Conservation (phyloP, 2,113 vertebrate species). For the Myotis yumanensis region DNA sequence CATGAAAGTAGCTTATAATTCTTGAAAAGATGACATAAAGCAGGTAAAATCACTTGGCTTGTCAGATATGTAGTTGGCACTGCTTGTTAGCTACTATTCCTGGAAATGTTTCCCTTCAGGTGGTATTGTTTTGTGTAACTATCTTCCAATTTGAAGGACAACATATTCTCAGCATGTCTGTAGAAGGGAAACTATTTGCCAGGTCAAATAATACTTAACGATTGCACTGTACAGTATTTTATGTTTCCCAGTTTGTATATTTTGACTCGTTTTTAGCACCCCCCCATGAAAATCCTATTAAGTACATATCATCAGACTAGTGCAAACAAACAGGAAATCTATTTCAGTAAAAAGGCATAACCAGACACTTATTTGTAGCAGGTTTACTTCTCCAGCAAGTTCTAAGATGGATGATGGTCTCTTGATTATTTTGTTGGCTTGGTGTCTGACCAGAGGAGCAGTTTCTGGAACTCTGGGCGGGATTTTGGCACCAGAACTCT, state of each 20-base stretch:
- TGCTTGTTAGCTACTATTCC: not conserved
- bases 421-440: not conserved
- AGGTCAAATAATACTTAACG: not conserved
- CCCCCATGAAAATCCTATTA: not conserved
- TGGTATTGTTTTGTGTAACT: not conserved
- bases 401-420: not conserved
- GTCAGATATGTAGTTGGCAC: not conserved
- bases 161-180: not conserved
- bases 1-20: not conserved
- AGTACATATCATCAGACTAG: not conserved
- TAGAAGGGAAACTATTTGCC: not conserved
- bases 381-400: not conserved
- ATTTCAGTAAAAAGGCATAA: not conserved
- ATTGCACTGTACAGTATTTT: not conserved
- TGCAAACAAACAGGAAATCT: not conserved
- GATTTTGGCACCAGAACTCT: not conserved
- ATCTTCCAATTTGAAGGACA: not conserved
- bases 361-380: not conserved
- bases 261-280: not conserved
- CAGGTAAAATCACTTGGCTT: not conserved
- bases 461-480: not conserved
- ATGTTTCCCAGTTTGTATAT: not conserved
- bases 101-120: not conserved
- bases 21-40: not conserved
- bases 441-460: not conserved